A percentile compares a stretch with the other conserved stretches of the same genome.
Conservation (phyloP, 2,888 invertebrate genomes). For the Microctonus aethiopoides region DNA sequence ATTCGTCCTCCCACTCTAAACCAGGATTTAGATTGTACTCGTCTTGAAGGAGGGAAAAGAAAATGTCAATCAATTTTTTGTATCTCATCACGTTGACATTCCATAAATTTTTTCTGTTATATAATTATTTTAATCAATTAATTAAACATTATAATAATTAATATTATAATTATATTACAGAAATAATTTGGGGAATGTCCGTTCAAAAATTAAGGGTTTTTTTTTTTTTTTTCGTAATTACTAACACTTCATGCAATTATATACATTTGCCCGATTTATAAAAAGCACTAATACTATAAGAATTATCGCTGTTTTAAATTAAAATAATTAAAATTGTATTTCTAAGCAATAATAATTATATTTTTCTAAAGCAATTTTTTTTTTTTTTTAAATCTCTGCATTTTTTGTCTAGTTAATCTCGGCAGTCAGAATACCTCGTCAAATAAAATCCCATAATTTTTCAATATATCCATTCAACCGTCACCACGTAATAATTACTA, state of each 20-base stretch:
- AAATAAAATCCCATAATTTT: background rate
- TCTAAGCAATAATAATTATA: constrained; percentile 20
- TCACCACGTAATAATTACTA: too few relatives aligned
- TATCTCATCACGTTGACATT: constrained; percentile 57
- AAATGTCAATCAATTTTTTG: constrained; percentile 68
- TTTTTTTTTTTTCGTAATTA: background rate
- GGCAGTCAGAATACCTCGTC: constrained; percentile 45
- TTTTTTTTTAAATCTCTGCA: background rate
- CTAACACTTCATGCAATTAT: background rate
- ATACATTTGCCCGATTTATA: background rate
- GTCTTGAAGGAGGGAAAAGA: constrained; percentile 84
- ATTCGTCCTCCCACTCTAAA: constrained; percentile 99
- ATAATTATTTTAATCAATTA: background rate
- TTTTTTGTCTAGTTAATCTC: constrained; percentile 17
- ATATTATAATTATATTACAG: background rate
- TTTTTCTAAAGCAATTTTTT: background rate
- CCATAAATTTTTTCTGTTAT: constrained; percentile 20
- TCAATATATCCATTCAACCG: background rate
- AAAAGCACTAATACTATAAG: background rate
- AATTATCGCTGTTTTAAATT: background rate
- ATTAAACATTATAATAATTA: background rate
- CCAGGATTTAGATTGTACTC: constrained; percentile 99
- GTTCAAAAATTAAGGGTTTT: background rate
- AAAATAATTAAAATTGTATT: constrained; percentile 4
- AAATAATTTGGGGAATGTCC: background rate